A percentile compares a stretch with the other conserved stretches of the same genome.
phyloP scores from a whole-genome alignment of 2,797 vertebrate genomes.

The Amphiprion clarkii region DNA sequence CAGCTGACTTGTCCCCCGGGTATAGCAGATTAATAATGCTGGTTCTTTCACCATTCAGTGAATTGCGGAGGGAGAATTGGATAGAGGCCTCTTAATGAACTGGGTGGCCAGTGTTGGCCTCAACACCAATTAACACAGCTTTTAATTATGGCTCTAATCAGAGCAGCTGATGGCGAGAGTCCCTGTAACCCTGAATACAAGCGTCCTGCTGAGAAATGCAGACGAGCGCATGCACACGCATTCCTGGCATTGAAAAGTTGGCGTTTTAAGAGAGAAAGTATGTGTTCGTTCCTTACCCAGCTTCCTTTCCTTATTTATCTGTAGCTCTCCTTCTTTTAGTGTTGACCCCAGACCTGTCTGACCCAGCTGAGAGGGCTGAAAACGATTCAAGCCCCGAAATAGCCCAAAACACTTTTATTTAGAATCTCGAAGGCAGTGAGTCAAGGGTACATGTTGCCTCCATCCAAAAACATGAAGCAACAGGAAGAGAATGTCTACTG shows the following conservation, averaged over 20 bases:
- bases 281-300: slow-evolving; percentile 49
- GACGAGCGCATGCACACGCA: slow-evolving; percentile 18
- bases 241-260: slow-evolving; percentile 15
- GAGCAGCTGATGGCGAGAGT: slow-evolving; percentile 58
- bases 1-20: slow-evolving; percentile 84
- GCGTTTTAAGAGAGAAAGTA: slow-evolving; percentile 25
- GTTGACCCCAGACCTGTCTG: slow-evolving; percentile 51
- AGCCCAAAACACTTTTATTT: slow-evolving; percentile 77
- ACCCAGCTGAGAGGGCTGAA: slow-evolving; percentile 48
- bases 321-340: slow-evolving; percentile 38
- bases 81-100: slow-evolving; percentile 88
- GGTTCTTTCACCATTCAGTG: slow-evolving; percentile 79
- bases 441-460: slow-evolving; percentile 69
- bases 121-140: slow-evolving; percentile 93
- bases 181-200: slow-evolving; percentile 37
- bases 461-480: slow-evolving; percentile 85
- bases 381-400: slow-evolving; percentile 77
- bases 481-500: slow-evolving; percentile 85
- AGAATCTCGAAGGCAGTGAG: slow-evolving; percentile 68
- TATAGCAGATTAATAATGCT: slow-evolving; percentile 87
- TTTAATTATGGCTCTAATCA: slow-evolving; percentile 90
- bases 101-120: slow-evolving; percentile 87
- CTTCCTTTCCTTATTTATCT: slow-evolving; percentile 55
- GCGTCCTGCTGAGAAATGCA: slow-evolving; percentile 47
- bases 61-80: slow-evolving; percentile 69